These are phyloP conservation scores for Poeciliopsis paucimaculata DNA, from an alignment of 2,797 vertebrate genomes.

Conservation along the genomic window DNA sequence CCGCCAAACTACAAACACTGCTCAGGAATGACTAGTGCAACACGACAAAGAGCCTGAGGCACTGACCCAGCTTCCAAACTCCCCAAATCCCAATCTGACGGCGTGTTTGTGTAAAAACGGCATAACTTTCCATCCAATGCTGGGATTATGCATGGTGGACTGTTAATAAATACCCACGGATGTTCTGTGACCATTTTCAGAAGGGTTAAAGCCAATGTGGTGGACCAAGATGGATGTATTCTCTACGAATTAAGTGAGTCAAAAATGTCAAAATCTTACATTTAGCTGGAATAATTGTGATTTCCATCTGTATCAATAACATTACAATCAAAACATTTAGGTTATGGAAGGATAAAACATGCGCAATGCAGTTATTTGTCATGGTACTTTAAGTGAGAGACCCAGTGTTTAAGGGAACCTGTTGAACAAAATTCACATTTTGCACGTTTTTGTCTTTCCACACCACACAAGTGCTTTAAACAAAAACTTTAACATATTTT, in stretches of 20 bases:
- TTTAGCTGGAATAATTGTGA: background rate
- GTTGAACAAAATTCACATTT: too few relatives aligned
- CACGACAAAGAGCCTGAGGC: slow-evolving; percentile 8
- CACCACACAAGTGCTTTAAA: too few relatives aligned
- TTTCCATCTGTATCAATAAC: background rate
- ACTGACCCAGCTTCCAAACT: slow-evolving; percentile 20
- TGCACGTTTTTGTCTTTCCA: too few relatives aligned
- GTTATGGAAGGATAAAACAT: background rate
- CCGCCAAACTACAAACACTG: slow-evolving; percentile 6
- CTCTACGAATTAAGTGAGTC: too few relatives aligned
- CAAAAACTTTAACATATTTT: too few relatives aligned
- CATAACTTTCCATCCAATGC: background rate
- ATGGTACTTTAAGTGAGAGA: background rate
- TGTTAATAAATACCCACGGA: background rate
- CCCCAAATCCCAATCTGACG: slow-evolving; percentile 15
- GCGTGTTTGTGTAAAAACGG: background rate
- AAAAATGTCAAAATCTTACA: too few relatives aligned
- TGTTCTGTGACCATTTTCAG: background rate
- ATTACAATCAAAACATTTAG: background rate
- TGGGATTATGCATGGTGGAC: background rate
- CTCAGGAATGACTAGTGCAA: slow-evolving; percentile 3
- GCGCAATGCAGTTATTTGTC: background rate
- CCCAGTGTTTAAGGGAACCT: background rate
- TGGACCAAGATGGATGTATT: too few relatives aligned
- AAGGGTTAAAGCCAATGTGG: background rate